Evolutionary conservation across 2,797 vertebrate genomes (phyloP), one percentile per base, ranked within the genome.

Genomic region (Coluber constrictor): DNA sequence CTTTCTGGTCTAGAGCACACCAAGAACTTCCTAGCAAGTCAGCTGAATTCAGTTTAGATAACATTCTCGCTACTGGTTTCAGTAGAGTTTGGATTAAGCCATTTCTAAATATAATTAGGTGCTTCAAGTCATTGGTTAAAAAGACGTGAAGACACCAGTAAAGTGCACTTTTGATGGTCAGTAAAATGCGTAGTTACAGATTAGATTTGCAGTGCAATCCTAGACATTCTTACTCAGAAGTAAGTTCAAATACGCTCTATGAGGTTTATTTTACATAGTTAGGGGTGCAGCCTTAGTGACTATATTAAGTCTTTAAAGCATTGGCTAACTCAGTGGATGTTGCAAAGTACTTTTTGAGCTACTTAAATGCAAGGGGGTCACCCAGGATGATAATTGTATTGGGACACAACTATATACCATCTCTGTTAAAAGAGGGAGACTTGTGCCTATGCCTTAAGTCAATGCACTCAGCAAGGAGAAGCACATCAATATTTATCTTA

Each of bases 381-480:
- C 98, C 98, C 98, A 97, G 98, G 98, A 97, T 96, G 97, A 98
- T 97, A 98, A 98, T 98, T 97, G 98, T 98, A 98, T 98, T 98
- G 98, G 98, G 97, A 98, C 98, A 96, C 97, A 97, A 97, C 97
- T 97, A 94, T 96, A 98, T 60, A 63, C 97, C 98, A 98, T 97
- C 98, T 99, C 98, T 98, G 98, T 98, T 98, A 98, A 98, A 98
- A 98, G 98, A 98, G 98, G 98, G 97, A 98, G 98, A 98, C 97
- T 97, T 98, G 98, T 98, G 98, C 98, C 99, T 99, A 98, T 99
- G 99, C 99, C 99, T 99, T 99, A 99, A 97, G 98, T 98, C 98
- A 97, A 99, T 98, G 99, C 98, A 99, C 98, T 98, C 96, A 98
- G 98, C 99, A 99, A 98, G 98, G 98, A 99, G 98, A 99, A 99